These are phyloP conservation scores for Euzetes globulus DNA, from an alignment of 2,888 invertebrate genomes.

Conservation along the genomic window DNA sequence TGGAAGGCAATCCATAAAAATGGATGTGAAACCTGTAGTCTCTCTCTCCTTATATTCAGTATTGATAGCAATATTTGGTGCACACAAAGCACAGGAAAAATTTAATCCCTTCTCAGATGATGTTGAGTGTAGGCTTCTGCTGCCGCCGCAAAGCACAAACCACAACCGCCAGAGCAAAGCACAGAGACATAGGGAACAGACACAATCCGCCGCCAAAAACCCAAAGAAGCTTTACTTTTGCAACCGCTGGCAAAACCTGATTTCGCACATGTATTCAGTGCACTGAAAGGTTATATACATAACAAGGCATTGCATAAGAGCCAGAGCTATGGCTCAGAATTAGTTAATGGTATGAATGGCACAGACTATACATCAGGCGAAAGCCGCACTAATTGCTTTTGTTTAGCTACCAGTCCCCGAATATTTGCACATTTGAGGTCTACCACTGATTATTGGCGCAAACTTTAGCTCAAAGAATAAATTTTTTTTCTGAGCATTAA, in stretches of 20 bases:
- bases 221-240: constrained; percentile 24
- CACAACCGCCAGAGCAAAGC: background rate
- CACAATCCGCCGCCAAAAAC: constrained; percentile 7
- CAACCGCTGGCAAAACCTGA: constrained; percentile 24
- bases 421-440: background rate
- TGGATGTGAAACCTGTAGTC: background rate
- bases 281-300: background rate
- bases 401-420: background rate
- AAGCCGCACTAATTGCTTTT: constrained; percentile 19
- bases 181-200: too few species aligned
- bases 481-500: background rate
- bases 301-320: constrained; percentile 4
- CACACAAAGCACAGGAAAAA: background rate
- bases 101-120: constrained; percentile 14
- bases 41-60: background rate
- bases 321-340: background rate
- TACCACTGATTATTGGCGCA: background rate
- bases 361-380: background rate
- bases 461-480: background rate
- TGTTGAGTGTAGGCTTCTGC: background rate
- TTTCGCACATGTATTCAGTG: background rate
- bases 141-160: too few species aligned
- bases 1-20: background rate
- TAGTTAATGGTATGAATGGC: background rate
- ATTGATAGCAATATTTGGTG: background rate